Evolutionary conservation across 2,113 vertebrate species (phyloP).

Genomic region (Numida meleagris): DNA sequence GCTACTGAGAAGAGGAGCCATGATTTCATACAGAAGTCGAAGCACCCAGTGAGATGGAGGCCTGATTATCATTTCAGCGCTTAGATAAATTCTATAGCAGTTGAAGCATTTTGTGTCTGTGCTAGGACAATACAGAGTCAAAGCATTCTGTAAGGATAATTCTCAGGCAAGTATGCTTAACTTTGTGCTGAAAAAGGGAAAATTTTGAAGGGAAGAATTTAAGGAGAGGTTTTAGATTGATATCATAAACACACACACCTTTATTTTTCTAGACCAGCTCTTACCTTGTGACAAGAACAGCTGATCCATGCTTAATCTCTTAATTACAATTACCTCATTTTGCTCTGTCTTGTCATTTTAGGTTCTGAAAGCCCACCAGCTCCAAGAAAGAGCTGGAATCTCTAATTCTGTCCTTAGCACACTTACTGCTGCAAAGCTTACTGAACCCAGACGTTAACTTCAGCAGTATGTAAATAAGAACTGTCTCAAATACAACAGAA

Average conservation of each 20-base stretch:
- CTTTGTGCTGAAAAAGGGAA: background rate
- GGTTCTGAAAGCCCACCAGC: background rate
- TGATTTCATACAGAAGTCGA: background rate
- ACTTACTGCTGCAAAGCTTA: background rate
- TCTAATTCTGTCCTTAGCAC: background rate
- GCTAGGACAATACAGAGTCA: background rate
- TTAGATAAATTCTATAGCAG: background rate
- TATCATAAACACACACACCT: background rate
- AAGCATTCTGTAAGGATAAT: background rate
- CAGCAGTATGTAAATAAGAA: background rate
- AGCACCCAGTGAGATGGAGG: background rate
- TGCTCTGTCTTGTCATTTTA: background rate
- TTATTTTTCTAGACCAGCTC: background rate
- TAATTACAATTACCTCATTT: background rate
- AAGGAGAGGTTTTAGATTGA: rapidly evolving
- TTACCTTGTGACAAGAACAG: background rate
- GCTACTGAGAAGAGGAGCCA: background rate
- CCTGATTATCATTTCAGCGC: background rate
- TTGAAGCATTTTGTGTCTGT: background rate
- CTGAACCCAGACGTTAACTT: background rate
- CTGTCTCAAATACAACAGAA: background rate
- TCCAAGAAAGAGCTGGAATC: background rate
- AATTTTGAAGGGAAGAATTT: background rate
- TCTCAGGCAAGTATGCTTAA: background rate
- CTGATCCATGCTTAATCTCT: background rate